phyloP scores from a whole-genome alignment of 2,888 invertebrate species.

The Ophioninae sp. region DNA sequence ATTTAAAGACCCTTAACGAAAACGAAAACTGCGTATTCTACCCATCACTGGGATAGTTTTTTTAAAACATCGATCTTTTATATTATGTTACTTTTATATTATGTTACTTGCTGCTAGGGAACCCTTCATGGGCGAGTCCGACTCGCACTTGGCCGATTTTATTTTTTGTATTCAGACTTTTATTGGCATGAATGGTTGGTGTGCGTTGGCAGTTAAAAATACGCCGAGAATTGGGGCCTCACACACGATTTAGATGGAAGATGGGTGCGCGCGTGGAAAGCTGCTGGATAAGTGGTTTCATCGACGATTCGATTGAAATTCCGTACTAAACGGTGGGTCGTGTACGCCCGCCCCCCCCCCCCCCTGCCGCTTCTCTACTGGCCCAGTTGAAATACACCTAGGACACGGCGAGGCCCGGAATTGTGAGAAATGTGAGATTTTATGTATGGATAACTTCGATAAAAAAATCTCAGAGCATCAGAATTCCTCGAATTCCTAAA shows the following conservation, averaged over 20 bases:
- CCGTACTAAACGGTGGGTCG: conserved; percentile 7
- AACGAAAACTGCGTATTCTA: too few species aligned
- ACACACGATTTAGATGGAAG: not conserved
- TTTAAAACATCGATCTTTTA: too few species aligned
- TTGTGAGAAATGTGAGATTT: not conserved
- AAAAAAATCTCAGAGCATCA: not conserved
- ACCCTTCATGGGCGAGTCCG: too few species aligned
- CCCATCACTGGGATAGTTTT: too few species aligned
- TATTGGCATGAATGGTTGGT: conserved; percentile 46
- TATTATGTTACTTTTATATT: too few species aligned
- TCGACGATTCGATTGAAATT: conserved; percentile 46
- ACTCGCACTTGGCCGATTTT: too few species aligned
- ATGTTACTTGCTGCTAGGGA: too few species aligned
- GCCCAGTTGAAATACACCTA: not conserved
- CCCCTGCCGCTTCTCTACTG: not conserved
- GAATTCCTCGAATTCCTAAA: not conserved
- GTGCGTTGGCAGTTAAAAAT: conserved; percentile 26
- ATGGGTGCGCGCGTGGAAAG: not conserved
- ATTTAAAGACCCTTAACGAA: not conserved
- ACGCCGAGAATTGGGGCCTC: conserved; percentile 1
- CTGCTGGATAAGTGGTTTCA: conserved; percentile 27
- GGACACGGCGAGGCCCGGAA: not conserved
- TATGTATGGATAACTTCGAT: not conserved
- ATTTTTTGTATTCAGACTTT: conserved; percentile 48
- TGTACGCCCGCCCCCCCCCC: not conserved